Base-by-base conservation (phyloP, 1,140 invertebrate genomes). In the Heliconius melpomene region DNA sequence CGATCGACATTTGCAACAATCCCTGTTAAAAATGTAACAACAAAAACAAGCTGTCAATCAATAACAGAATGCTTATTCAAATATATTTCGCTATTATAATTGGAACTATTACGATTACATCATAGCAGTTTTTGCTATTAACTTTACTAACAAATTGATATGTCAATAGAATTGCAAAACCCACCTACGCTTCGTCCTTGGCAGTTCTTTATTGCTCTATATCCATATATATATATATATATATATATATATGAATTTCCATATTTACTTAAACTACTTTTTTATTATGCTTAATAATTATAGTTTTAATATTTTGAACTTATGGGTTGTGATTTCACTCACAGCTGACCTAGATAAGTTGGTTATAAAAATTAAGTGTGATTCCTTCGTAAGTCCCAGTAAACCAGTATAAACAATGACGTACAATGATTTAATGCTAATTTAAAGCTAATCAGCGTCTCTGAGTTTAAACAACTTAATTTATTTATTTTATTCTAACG, bases 111-210 rank as follows among this genome's bases (percentile, higher is more conserved):
- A 78, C 20, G 72, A 76, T 81, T 78, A 81, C 80, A 74, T 78
- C 78, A 81, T 81, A 66, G 60, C 60, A 78, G 73, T 78, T 81
- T 81, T 81, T 81, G 80, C 72, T 57, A 23, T 80, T 57, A 74
- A n/a, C 40, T 72, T 77, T 46, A 70, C 71, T 13, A 74, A 79
- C 81, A 84, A 85, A 86, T 84, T 87, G 86, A 86, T 87, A 85
- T 83, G 83, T 86, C 79, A 80, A 75, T 81, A 38, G 71, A 79
- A 82, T 85, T 86, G 82, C 81, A 77, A 84, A 84, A 85, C 74
- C 84, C 76, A 36, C 85, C 85, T 80, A 87, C 84, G 77, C 83
- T 32, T 60, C 71, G 75, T 77, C 82, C 79, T 13, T 46, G 54
- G 54, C 82, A 71, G 78, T 83, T 81, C 78, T 81, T 81, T 81